Base-by-base conservation (phyloP, 2,113 vertebrate genomes). In the Seriola quinqueradiata region DNA sequence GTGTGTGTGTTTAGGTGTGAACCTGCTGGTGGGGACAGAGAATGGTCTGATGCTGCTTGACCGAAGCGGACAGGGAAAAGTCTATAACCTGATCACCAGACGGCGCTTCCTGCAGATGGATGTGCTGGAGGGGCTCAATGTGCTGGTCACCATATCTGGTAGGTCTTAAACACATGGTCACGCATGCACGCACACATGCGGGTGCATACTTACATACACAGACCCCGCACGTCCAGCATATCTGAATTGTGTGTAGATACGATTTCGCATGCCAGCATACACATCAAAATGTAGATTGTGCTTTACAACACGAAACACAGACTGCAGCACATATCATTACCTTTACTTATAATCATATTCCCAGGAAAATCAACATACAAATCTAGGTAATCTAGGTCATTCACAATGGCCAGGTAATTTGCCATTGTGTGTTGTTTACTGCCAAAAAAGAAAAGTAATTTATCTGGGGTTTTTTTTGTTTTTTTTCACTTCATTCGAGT, bases 121-220 rank as follows among this genome's bases (percentile, higher is more conserved):
- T 0, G 98, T 99, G 11, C 94, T 99, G 1, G 98, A 99, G 88
- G 98, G 98, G 17, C 96, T 99, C n/a, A 99, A 99, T 0, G 98
- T 99, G 81, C 96, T 99, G 0, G 98, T 99, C 90, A 99, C 98
- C 52, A 99, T 99, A 95, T 99, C 97, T 90, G 98, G 98, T 99
- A 65, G 17, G 70, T 79, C 25, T 23, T 16, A 21, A n/a, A 23
- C 9, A 17, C 32, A 19, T 13, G 7, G 1, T 23, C 46, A 17
- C 17, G 9, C 8, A 16, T 28, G 9, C 63, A 28, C 68, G n/a
- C 25, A 40, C 5, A 7, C 13, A 25, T 6, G 5, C 46, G 14
- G 9, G 25, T 34, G 10, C 75, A n/a, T 5, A 5, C 54, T 23
- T 23, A n/a, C 9, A 54, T 10, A 21, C 50, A 52, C 4, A 14